Percentiles rank a stretch among this genome's conserved stretches.
Evolutionary conservation across 2,888 invertebrate genomes (phyloP).

Genomic region (Platerodrilus igneus): DNA sequence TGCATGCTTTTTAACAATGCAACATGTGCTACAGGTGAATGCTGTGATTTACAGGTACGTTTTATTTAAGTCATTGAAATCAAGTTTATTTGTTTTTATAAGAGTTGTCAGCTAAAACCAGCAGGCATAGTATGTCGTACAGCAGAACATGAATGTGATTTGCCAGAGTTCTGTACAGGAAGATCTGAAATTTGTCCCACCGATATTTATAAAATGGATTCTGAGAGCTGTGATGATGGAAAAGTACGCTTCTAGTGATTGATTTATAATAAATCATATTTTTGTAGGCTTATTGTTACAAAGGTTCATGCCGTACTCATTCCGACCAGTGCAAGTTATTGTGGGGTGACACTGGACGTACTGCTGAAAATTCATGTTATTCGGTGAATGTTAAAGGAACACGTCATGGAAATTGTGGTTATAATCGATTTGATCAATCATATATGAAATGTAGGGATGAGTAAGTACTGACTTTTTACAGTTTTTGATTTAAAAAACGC

Average conservation of each 20-base stretch:
- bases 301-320: not conserved
- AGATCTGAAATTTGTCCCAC: not conserved
- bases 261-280: conserved; percentile 16
- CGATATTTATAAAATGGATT: not conserved
- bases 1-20: not conserved
- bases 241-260: conserved; percentile 6
- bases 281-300: not conserved
- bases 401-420: not conserved
- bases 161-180: not conserved
- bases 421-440: not conserved
- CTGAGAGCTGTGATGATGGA: not conserved
- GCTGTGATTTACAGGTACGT: not conserved
- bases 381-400: not conserved
- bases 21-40: not conserved
- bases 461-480: not conserved
- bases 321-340: not conserved
- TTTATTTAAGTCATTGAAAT: not conserved
- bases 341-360: not conserved
- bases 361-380: not conserved
- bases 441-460: not conserved
- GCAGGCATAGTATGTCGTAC: not conserved
- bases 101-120: not conserved
- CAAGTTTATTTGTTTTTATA: not conserved
- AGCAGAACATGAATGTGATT: not conserved
- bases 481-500: not conserved